Evolutionary conservation across 1,140 invertebrate genomes (phyloP).

Genomic region (Protaetia brevitarsis): DNA sequence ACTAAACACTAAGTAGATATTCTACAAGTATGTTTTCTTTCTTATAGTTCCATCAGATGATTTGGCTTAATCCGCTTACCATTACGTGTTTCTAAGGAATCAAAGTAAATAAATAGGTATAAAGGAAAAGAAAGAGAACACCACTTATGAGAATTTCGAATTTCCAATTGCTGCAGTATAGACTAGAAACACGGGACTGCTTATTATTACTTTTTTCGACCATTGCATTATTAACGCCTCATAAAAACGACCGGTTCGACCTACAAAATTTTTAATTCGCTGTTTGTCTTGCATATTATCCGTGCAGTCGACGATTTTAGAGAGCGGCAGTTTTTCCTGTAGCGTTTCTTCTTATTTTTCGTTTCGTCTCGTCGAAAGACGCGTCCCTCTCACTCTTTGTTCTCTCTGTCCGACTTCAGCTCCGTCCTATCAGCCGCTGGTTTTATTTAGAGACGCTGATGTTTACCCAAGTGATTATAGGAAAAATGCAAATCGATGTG

Average conservation of each 20-base stretch:
- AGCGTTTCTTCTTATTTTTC: constrained; percentile 1
- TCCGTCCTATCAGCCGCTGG: not conserved
- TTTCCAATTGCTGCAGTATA: too few relatives aligned
- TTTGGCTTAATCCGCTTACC: too few relatives aligned
- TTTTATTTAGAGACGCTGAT: not conserved
- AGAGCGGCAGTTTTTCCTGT: constrained; percentile 1
- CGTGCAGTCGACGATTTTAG: not conserved
- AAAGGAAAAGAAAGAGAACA: too few relatives aligned
- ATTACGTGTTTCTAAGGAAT: too few relatives aligned
- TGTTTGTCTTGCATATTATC: not conserved
- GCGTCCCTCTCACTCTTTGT: not conserved
- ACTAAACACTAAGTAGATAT: too few relatives aligned
- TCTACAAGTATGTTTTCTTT: too few relatives aligned
- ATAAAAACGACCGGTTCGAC: not conserved
- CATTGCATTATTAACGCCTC: not conserved
- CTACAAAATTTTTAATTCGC: not conserved
- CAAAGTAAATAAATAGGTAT: too few relatives aligned
- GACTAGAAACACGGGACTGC: too few relatives aligned
- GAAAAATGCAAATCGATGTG: constrained; percentile 15
- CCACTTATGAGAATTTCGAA: too few relatives aligned
- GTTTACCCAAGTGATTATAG: constrained; percentile 4
- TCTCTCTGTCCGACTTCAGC: not conserved
- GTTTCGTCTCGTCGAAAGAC: not conserved
- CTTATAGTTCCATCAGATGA: too few relatives aligned
- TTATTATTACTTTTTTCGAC: too few relatives aligned